Conservation (phyloP, 2,888 invertebrate species). For the Tillus elongatus region DNA sequence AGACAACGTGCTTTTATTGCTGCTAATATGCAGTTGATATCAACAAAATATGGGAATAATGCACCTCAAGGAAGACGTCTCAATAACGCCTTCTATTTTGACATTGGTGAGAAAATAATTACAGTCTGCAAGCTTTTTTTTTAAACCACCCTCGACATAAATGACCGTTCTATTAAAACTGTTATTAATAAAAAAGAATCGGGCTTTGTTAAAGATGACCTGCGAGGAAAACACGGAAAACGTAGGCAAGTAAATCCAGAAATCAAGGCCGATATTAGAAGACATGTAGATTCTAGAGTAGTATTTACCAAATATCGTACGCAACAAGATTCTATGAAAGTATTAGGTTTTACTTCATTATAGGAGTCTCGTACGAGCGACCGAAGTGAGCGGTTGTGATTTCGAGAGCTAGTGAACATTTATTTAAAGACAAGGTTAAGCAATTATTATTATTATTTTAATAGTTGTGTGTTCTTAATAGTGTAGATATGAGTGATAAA, state of each 20-base stretch:
- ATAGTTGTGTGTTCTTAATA: too few species aligned
- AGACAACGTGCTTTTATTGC: slow-evolving; percentile 2
- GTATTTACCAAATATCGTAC: too few species aligned
- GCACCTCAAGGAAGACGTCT: background rate
- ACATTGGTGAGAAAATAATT: slow-evolving; percentile 1
- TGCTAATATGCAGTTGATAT: slow-evolving; percentile 3
- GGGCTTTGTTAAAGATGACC: slow-evolving; percentile 4
- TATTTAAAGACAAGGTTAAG: too few species aligned
- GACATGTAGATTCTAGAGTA: slow-evolving; percentile 10
- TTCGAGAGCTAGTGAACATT: too few species aligned
- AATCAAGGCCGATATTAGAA: slow-evolving; percentile 2
- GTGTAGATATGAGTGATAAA: too few species aligned
- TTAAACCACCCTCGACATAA: slow-evolving; percentile 3
- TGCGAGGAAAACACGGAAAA: slow-evolving; percentile 1
- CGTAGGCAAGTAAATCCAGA: slow-evolving; percentile 3
- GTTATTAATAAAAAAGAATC: slow-evolving; percentile 10
- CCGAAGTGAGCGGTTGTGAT: too few species aligned
- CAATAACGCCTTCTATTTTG: slow-evolving; percentile 3
- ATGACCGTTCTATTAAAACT: slow-evolving; percentile 15
- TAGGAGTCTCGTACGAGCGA: too few species aligned
- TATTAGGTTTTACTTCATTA: too few species aligned
- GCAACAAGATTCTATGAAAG: too few species aligned
- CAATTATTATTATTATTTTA: too few species aligned
- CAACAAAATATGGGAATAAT: slow-evolving; percentile 2
- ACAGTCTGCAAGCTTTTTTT: slow-evolving; percentile 7